Base-by-base conservation (phyloP, 2,888 invertebrate genomes). In the Lithosia quadra region DNA sequence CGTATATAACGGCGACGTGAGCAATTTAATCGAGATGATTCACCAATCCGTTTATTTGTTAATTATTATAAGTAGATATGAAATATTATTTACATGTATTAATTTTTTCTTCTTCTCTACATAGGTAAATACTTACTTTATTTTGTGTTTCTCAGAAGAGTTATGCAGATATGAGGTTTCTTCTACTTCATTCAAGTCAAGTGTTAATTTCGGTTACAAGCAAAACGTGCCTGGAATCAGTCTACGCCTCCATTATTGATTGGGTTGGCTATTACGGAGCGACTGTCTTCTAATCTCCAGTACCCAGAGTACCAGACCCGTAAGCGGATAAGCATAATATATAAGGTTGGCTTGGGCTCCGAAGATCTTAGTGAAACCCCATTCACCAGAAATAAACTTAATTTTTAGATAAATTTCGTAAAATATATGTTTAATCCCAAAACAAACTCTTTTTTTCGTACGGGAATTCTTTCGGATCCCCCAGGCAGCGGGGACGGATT, bases 41-140 rank as follows among this genome's bases (percentile, higher is more conserved):
- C 58, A 58, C 8, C n/a, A 33, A 18, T 24, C 28, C n/a, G 5
- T 33, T 58, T 58, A 34, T 58, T 21, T 21, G 55, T 24, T 28
- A 64, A 55, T 28, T 63, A 34, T n/a, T 61, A 59, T 70, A 63
- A 76, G 81, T 76, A 8, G n/a, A 15, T 49, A n/a, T 49, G n/a
- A 9, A 8, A n/a, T n/a, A 49, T 49, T 49, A n/a, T n/a, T 56
- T 55, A 22, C 21, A 22, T 55, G n/a, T 2, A 21, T 21, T 21
- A 7, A n/a, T 11, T 22, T 55, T 56, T 56, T 21, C 0, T 13
- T 24, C 11, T 56, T 9, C 9, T n/a, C 22, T 24, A 13, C 22
- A 56, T 2, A 11, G 22, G 3, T 28, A 3, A n/a, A n/a, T 9
- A 10, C 22, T 55, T 4, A 10, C 13, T 13, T 13, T 18, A 39